Evolutionary conservation across 2,113 vertebrate genomes (phyloP).

Genomic region (Haemorhous mexicanus): DNA sequence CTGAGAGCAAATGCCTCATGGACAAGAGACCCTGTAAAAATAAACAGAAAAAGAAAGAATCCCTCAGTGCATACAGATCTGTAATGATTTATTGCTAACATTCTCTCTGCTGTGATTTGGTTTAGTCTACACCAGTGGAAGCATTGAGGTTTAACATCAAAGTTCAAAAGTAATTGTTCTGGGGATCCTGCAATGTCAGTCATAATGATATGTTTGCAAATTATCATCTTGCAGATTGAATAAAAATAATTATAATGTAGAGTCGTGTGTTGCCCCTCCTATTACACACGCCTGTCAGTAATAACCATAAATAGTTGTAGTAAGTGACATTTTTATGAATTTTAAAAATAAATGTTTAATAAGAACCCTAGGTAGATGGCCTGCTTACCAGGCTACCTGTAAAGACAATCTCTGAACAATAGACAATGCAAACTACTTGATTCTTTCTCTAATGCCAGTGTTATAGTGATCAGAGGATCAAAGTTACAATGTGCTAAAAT

Average conservation of each 20-base stretch:
- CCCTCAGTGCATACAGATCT: not conserved
- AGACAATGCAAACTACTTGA: not conserved
- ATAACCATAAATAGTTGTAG: not conserved
- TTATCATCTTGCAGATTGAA: not conserved
- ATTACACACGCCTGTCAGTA: not conserved
- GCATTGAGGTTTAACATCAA: not conserved
- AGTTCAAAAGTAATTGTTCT: not conserved
- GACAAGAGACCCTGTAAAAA: not conserved
- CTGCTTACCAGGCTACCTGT: not conserved
- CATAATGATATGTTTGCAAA: not conserved
- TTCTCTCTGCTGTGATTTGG: not conserved
- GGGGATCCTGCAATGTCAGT: not conserved
- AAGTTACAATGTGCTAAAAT: not conserved
- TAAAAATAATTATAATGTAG: not conserved
- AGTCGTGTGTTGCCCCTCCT: not conserved
- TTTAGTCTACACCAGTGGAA: not conserved
- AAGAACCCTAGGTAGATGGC: not conserved
- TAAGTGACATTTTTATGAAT: not conserved
- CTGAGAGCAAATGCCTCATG: accelerated
- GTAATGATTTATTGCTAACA: no score
- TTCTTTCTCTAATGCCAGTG: not conserved
- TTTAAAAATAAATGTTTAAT: not conserved
- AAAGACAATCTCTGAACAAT: not conserved
- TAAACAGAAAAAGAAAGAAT: not conserved
- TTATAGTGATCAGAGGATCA: not conserved